Evolutionary conservation across 1,140 invertebrate genomes (phyloP).

Genomic region (Achroia grisella): DNA sequence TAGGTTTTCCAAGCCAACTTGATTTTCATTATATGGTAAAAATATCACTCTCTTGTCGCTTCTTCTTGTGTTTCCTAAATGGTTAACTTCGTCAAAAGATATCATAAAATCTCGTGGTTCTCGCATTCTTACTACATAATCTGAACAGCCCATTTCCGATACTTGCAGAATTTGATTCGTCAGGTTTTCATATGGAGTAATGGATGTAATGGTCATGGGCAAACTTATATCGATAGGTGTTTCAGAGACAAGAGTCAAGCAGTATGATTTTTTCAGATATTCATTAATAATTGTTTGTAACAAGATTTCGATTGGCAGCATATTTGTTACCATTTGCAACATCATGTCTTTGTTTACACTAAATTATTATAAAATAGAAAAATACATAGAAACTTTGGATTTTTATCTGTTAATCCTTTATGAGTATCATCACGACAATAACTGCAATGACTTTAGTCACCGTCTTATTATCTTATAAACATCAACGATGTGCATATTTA

Average conservation of each 20-base stretch:
- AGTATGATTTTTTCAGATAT: conserved; percentile 38
- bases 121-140: conserved; percentile 44
- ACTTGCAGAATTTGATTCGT: conserved; percentile 27
- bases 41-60: conserved; percentile 53
- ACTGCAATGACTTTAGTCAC: no score
- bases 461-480: no score
- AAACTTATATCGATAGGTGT: conserved; percentile 16
- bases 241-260: conserved; percentile 41
- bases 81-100: conserved; percentile 38
- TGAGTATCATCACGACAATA: no score
- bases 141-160: conserved; percentile 53
- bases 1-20: conserved; percentile 10
- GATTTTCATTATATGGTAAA: conserved; percentile 22
- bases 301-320: conserved; percentile 37
- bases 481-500: no score
- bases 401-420: no score
- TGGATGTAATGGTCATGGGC: conserved; percentile 27
- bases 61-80: conserved; percentile 37
- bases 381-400: no score
- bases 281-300: conserved; percentile 33
- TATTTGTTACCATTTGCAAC: conserved; percentile 16
- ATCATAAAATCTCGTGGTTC: conserved; percentile 41
- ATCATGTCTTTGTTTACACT: conserved; percentile 3
- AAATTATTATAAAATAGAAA: no score
- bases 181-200: conserved; percentile 26